Conservation (phyloP, 1,140 invertebrate genomes). For the Atta colombica region DNA sequence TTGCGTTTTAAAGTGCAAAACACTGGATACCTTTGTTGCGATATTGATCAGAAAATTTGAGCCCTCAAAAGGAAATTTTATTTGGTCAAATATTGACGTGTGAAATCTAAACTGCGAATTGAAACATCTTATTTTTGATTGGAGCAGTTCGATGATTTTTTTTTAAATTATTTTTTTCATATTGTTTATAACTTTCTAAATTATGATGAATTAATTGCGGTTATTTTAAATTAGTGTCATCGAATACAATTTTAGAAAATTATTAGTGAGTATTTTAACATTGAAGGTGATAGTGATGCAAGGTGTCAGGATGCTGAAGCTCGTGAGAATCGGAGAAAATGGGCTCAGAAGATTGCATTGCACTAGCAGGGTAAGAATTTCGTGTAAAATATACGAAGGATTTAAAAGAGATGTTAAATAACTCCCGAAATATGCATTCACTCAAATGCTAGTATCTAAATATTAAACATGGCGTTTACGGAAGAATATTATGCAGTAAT, state of each 20-base stretch:
- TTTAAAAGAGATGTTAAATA: not conserved
- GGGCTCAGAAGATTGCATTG: conserved; percentile 72
- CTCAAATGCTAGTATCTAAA: not conserved
- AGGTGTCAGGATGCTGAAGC: conserved; percentile 70
- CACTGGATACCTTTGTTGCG: not conserved
- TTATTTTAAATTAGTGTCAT: not conserved
- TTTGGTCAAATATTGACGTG: not conserved
- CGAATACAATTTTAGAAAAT: not conserved
- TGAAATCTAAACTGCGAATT: not conserved
- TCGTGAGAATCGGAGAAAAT: conserved; percentile 66
- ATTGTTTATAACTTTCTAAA: not conserved
- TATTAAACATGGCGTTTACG: conserved; percentile 32
- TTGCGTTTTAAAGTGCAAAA: conserved; percentile 14
- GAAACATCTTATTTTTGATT: not conserved
- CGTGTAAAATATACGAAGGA: not conserved
- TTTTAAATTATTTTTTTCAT: too few species aligned
- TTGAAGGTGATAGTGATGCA: conserved; percentile 26
- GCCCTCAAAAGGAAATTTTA: not conserved
- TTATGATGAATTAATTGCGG: not conserved
- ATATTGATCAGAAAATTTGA: conserved; percentile 38
- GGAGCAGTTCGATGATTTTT: not conserved
- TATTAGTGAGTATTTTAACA: not conserved
- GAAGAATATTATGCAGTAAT: conserved; percentile 21
- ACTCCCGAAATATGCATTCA: not conserved
- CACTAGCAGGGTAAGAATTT: conserved; percentile 69